These are phyloP conservation scores for Coregonus suidteri DNA, from an alignment of 2,797 vertebrate species.

Conservation along the genomic window DNA sequence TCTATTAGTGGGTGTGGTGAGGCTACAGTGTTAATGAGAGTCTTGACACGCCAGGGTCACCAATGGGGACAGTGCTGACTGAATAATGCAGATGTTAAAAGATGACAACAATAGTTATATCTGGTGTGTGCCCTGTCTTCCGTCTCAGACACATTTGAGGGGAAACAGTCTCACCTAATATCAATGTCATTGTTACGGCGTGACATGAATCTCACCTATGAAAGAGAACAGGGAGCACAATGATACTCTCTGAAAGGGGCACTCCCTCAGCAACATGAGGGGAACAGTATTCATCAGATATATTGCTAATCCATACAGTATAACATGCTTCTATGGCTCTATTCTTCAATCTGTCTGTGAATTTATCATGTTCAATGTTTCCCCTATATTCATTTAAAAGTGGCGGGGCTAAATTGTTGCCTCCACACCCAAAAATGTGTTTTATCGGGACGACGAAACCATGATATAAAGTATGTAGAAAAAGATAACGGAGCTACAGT, in stretches of 20 bases:
- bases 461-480: no score
- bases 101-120: slow-evolving; percentile 6
- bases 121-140: neutral
- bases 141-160: neutral
- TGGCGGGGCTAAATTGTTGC: no score
- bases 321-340: neutral
- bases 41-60: slow-evolving; percentile 1
- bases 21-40: neutral
- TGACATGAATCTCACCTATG: neutral
- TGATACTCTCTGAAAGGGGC: neutral
- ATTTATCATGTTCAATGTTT: slow-evolving; percentile 3
- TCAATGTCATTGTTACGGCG: neutral
- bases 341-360: neutral
- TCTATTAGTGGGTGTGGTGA: no score
- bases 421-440: no score
- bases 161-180: neutral
- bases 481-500: no score
- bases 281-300: neutral
- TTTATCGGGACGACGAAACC: no score
- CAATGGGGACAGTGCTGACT: neutral
- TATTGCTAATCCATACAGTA: neutral
- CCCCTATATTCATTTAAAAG: no score
- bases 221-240: neutral
- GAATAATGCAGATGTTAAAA: neutral
- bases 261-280: neutral